Evolutionary conservation across 1,140 invertebrate genomes (phyloP).

Genomic region (Plutomurus gul): DNA sequence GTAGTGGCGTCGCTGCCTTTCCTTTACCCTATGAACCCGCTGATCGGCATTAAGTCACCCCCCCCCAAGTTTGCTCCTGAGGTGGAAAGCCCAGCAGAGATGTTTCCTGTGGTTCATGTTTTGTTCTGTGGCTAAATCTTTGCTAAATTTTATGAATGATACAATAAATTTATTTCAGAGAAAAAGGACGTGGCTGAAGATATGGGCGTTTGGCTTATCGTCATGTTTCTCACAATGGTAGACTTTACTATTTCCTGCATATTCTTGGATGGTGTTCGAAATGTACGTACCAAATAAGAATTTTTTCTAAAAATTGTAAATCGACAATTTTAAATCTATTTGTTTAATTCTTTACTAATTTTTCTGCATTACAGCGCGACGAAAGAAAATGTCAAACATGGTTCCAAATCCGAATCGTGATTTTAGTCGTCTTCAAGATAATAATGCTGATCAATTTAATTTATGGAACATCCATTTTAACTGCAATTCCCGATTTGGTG

Average conservation of each 20-base stretch:
- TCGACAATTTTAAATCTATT: neutral
- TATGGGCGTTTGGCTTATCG: slow-evolving; percentile 36
- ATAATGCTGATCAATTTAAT: slow-evolving; percentile 32
- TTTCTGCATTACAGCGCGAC: slow-evolving; percentile 11
- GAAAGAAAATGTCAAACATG: slow-evolving; percentile 29
- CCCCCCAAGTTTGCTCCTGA: too few relatives aligned
- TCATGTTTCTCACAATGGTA: slow-evolving; percentile 34
- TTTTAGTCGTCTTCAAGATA: slow-evolving; percentile 25
- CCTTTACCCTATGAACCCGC: too few relatives aligned
- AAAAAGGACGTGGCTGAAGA: slow-evolving; percentile 38
- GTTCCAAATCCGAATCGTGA: slow-evolving; percentile 22
- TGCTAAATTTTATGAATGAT: too few relatives aligned
- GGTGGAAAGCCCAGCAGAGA: too few relatives aligned
- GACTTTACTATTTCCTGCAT: slow-evolving; percentile 37
- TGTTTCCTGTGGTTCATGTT: too few relatives aligned
- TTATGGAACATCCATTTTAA: neutral
- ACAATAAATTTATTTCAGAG: too few relatives aligned
- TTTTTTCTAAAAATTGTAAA: neutral
- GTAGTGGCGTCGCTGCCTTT: too few relatives aligned
- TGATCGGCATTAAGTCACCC: too few relatives aligned
- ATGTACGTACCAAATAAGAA: neutral
- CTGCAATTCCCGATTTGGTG: slow-evolving; percentile 9
- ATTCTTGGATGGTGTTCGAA: slow-evolving; percentile 31
- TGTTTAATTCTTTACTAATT: neutral
- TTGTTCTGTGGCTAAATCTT: too few relatives aligned